Base-by-base conservation (phyloP, 2,113 vertebrate genomes). In the Aldabrachelys gigantea region DNA sequence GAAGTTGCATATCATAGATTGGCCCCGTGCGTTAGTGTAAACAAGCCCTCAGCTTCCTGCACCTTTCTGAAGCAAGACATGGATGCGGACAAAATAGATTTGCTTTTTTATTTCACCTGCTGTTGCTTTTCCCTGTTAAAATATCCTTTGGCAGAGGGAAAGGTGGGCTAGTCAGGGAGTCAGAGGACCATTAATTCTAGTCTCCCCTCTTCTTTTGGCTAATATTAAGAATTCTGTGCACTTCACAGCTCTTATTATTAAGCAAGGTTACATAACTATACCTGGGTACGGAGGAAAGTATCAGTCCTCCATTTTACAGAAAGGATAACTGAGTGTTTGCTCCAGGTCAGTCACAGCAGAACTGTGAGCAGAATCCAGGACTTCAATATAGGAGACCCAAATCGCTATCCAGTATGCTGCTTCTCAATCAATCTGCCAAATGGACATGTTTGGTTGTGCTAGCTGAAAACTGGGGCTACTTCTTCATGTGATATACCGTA, bases 211-310 rank as follows among this genome's bases (percentile, higher is more conserved):
- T 59, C 57, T 56, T 57, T 10, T 62, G 27, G 59, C 59, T 62
- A 27, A 62, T 62, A 92, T 94, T 80, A 86, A 96, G 59, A 82
- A 27, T 59, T 87, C 29, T 25, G 35, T 83, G 1, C 89, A 76
- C 76, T 92, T 94, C 25, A 84, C 86, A 95, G 29, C 89, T 85
- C 86, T 89, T 83, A 52, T 78, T 89, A 1, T 91, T 91, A 84
- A 82, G n/a, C 84, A 78, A 22, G 27, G 69, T 52, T 79, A 11
- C 82, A 88, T 82, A 62, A 19, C 14, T 59, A 41, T 21, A 47
- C 50, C 91, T 80, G 80, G 65, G 87, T 69, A 82, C 87, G 88
- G 84, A 86, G 10, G 88, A 94, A 81, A 50, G 1, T 69, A n/a
- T n/a, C 62, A n/a, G 7, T n/a, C 35, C 12, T 78, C 54, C 94